These are phyloP conservation scores for Aethina tumida DNA, from an alignment of 1,140 invertebrate genomes.

Conservation along the genomic window DNA sequence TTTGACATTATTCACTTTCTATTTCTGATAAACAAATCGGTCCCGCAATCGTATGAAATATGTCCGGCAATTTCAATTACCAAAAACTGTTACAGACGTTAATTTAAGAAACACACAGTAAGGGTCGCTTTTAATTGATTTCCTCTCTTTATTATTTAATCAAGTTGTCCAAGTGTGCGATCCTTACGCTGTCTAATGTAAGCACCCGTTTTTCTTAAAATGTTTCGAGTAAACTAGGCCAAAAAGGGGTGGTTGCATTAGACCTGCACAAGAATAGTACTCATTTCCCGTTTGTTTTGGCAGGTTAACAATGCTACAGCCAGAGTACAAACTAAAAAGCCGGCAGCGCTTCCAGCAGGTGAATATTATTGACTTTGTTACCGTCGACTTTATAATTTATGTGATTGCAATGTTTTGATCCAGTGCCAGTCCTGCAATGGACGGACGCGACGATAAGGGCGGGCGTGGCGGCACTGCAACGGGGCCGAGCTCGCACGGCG, in stretches of 20 bases:
- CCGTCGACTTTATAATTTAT: not conserved
- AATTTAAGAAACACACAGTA: too few species aligned
- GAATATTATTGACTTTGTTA: constrained; percentile 6
- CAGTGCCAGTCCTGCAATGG: constrained; percentile 78
- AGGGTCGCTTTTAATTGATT: too few species aligned
- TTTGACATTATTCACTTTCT: too few species aligned
- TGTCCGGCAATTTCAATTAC: too few species aligned
- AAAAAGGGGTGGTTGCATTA: constrained; percentile 23
- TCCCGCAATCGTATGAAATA: too few species aligned
- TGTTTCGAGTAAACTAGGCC: constrained; percentile 1
- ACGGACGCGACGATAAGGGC: constrained; percentile 59
- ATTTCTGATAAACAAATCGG: too few species aligned
- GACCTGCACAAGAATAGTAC: constrained; percentile 13
- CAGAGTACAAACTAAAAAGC: constrained; percentile 96
- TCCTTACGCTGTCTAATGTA: constrained; percentile 22
- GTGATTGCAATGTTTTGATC: constrained; percentile 25
- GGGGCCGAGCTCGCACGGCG: constrained; percentile 54
- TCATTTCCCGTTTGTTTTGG: constrained; percentile 12
- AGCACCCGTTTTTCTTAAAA: constrained; percentile 18
- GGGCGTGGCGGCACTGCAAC: constrained; percentile 58
- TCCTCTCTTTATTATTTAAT: too few species aligned
- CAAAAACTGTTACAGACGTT: too few species aligned
- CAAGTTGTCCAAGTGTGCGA: too few species aligned
- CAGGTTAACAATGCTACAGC: constrained; percentile 98
- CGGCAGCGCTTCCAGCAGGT: constrained; percentile 87